Evolutionary conservation across 2,888 invertebrate genomes (phyloP).

Genomic region (Cheilosia urbana): DNA sequence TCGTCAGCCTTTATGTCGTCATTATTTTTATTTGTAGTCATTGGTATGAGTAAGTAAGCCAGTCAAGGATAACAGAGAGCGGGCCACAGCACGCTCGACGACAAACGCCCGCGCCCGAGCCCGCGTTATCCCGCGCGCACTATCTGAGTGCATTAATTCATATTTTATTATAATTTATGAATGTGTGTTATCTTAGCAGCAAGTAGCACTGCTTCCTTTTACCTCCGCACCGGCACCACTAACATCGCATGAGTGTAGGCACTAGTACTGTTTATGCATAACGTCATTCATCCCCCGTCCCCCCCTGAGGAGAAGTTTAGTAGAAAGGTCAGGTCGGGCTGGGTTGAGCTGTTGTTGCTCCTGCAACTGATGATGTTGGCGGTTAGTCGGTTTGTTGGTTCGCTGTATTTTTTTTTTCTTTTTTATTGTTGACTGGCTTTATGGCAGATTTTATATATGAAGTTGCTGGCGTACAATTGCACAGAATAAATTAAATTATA

Average conservation of each 20-base stretch:
- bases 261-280: conserved; percentile 56
- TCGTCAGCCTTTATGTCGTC: conserved; percentile 8
- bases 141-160: conserved; percentile 75
- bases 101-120: conserved; percentile 20
- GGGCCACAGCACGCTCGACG: conserved; percentile 3
- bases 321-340: not conserved
- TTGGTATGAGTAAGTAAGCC: conserved; percentile 37
- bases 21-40: conserved; percentile 1
- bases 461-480: conserved; percentile 63
- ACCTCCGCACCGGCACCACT: conserved; percentile 15
- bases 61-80: conserved; percentile 65
- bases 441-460: conserved; percentile 72
- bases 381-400: conserved; percentile 48
- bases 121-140: conserved; percentile 42
- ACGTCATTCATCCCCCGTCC: conserved; percentile 26
- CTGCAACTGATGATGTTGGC: conserved; percentile 46
- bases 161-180: conserved; percentile 76
- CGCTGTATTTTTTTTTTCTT: not conserved
- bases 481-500: conserved; percentile 74
- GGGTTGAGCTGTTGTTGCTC: conserved; percentile 19
- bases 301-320: conserved; percentile 11
- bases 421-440: conserved; percentile 66
- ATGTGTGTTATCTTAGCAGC: conserved; percentile 73
- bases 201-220: conserved; percentile 61
- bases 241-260: conserved; percentile 9